These are phyloP conservation scores for Atta colombica DNA, from an alignment of 1,140 invertebrate species.

Conservation along the genomic window DNA sequence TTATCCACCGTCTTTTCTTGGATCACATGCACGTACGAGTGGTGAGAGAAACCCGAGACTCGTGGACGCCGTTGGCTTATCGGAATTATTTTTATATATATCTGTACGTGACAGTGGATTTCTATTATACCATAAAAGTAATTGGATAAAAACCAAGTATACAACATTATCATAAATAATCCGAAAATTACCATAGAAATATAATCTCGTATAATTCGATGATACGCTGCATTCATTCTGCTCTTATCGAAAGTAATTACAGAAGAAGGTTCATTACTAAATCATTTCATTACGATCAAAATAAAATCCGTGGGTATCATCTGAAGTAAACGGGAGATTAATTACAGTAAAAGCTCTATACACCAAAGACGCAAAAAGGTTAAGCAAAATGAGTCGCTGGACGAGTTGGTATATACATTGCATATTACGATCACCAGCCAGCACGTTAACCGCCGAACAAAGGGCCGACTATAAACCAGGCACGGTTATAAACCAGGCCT, in stretches of 20 bases:
- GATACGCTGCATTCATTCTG: neutral
- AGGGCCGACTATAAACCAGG: constrained; percentile 67
- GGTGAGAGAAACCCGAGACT: constrained; percentile 28
- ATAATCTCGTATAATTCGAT: neutral
- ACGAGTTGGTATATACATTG: constrained; percentile 29
- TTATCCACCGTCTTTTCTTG: constrained; percentile 33
- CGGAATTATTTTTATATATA: constrained; percentile 9
- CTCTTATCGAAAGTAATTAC: no score
- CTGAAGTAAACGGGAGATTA: constrained; percentile 21
- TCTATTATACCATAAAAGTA: neutral
- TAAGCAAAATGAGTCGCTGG: constrained; percentile 26
- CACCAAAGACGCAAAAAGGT: constrained; percentile 13
- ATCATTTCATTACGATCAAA: neutral
- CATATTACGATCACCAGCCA: constrained; percentile 50
- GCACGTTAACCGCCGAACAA: constrained; percentile 66
- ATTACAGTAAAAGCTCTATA: constrained; percentile 9
- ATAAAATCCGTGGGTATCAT: neutral
- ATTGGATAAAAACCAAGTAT: neutral
- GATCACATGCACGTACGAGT: neutral
- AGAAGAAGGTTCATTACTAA: no score
- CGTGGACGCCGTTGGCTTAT: constrained; percentile 17
- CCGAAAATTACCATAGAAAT: neutral
- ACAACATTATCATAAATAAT: neutral
- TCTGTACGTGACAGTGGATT: neutral
- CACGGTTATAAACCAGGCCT: constrained; percentile 56